Evolutionary conservation across 2,888 invertebrate species (phyloP).

Genomic region (Cremastobaeus sp.): DNA sequence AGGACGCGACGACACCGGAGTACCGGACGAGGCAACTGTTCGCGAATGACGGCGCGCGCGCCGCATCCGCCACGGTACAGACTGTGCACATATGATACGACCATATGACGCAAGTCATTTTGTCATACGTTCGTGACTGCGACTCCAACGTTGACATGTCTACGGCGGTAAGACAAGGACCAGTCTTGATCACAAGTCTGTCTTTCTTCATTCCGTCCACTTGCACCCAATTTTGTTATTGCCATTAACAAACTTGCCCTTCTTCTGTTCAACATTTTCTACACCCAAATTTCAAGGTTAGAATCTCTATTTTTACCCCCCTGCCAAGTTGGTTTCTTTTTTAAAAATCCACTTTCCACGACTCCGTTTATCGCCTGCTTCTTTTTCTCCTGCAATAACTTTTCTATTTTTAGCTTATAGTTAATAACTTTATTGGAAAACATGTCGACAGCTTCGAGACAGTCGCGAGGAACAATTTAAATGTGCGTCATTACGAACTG

Average conservation of each 20-base stretch:
- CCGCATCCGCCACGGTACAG: conserved; percentile 17
- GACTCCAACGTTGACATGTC: conserved; percentile 38
- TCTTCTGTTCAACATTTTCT: too few relatives aligned
- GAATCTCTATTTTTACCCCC: too few relatives aligned
- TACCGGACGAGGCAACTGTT: background rate
- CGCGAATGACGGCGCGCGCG: conserved; percentile 10
- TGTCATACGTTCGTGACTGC: conserved; percentile 31
- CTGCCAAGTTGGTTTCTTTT: too few relatives aligned
- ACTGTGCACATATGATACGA: conserved; percentile 44
- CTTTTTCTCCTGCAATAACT: too few relatives aligned
- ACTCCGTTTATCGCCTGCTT: too few relatives aligned
- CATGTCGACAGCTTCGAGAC: too few relatives aligned
- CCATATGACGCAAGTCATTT: conserved; percentile 50
- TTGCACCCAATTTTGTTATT: background rate
- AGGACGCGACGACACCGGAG: background rate
- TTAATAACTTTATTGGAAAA: too few relatives aligned
- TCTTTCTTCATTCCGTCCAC: background rate
- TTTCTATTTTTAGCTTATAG: too few relatives aligned
- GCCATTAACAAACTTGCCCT: background rate
- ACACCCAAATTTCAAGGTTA: too few relatives aligned
- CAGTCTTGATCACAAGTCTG: background rate
- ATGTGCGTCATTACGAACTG: too few relatives aligned
- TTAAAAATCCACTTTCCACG: too few relatives aligned
- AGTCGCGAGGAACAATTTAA: too few relatives aligned
- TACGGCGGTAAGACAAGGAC: conserved; percentile 38